Evolutionary conservation across 2,113 vertebrate genomes (phyloP).

Genomic region (Mixornis gularis): DNA sequence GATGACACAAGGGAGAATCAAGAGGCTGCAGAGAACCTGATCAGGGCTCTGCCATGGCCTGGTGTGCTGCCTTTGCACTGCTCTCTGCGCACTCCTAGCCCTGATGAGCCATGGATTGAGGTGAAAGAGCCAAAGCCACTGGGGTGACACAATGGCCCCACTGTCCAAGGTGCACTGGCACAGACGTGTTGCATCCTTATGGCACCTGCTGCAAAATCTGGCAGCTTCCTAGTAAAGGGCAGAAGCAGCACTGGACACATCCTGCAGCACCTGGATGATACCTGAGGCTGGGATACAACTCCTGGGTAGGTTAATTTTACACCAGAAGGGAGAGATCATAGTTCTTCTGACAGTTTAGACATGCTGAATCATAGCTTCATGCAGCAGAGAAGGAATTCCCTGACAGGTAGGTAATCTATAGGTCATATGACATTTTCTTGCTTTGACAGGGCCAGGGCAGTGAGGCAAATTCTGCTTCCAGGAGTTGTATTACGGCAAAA

Average conservation of each 20-base stretch:
- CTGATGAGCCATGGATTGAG: rapidly evolving
- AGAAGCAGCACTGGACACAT: neutral
- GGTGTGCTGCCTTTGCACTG: neutral
- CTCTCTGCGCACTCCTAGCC: rapidly evolving
- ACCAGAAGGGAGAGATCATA: neutral
- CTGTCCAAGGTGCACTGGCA: neutral
- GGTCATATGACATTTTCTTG: neutral
- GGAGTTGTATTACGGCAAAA: neutral
- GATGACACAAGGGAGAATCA: neutral
- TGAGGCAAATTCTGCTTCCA: neutral
- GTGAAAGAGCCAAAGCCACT: neutral
- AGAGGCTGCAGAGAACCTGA: neutral
- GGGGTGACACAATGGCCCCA: neutral
- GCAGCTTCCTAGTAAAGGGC: neutral
- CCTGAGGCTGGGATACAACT: neutral
- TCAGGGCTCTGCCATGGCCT: neutral
- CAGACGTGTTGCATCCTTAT: neutral
- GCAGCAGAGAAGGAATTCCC: neutral
- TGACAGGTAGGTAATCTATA: neutral
- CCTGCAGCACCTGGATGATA: neutral
- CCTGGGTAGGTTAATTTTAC: neutral
- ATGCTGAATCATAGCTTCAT: neutral
- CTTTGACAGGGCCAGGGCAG: neutral
- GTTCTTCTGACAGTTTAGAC: neutral
- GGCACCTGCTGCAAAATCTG: neutral